Evolutionary conservation across 1,140 invertebrate species (phyloP).

Genomic region (Hylyphantes graminicola): DNA sequence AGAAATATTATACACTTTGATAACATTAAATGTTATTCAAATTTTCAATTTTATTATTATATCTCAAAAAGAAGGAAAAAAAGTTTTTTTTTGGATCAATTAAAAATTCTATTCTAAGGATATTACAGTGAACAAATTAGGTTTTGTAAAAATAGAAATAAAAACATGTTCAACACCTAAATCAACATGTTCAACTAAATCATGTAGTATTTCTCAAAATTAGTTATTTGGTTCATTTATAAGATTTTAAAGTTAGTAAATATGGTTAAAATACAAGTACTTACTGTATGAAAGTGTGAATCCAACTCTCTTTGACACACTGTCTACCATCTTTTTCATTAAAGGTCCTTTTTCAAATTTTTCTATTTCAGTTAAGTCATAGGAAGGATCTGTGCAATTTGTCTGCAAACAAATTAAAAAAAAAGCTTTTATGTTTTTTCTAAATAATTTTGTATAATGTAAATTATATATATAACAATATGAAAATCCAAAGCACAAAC

Average conservation of each 20-base stretch:
- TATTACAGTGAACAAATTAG: not conserved
- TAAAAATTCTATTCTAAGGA: not conserved
- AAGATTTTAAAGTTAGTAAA: not conserved
- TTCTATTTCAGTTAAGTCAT: conserved; percentile 28
- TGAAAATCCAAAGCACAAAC: not conserved
- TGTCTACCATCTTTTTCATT: conserved; percentile 13
- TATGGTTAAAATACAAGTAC: not conserved
- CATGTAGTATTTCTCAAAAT: too few relatives aligned
- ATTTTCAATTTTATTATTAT: too few relatives aligned
- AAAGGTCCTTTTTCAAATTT: conserved; percentile 33
- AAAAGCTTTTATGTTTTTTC: not conserved
- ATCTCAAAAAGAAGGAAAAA: too few relatives aligned
- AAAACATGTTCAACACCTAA: too few relatives aligned
- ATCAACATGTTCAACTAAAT: too few relatives aligned
- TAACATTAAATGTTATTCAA: too few relatives aligned
- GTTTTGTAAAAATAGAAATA: too few relatives aligned
- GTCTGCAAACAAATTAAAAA: conserved; percentile 6
- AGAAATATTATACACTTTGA: too few relatives aligned
- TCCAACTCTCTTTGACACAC: conserved; percentile 31
- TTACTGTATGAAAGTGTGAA: conserved; percentile 17
- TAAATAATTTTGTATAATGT: not conserved
- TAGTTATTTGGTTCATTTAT: not conserved
- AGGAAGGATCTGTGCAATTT: conserved; percentile 24
- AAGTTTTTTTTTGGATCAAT: too few relatives aligned
- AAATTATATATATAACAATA: not conserved